Percentiles rank a stretch among this genome's conserved stretches.
Evolutionary conservation across 2,888 invertebrate species (phyloP).

Genomic region (Buathra laborator): DNA sequence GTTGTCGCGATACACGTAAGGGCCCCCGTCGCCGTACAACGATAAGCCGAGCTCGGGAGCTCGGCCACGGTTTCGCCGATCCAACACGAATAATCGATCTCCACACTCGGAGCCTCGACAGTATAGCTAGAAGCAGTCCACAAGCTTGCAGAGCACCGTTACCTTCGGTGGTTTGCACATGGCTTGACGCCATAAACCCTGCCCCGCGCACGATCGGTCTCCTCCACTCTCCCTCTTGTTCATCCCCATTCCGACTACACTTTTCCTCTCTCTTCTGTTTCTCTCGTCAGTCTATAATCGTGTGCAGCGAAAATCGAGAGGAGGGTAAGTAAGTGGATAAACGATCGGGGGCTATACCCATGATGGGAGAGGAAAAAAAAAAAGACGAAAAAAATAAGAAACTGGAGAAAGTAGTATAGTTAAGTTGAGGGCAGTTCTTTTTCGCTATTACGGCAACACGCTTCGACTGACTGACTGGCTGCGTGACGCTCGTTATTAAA

Average conservation of each 20-base stretch:
- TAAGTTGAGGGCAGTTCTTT: constrained; percentile 43
- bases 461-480: constrained; percentile 43
- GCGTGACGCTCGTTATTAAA: constrained; percentile 68
- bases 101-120: constrained; percentile 42
- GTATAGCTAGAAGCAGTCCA: constrained; percentile 55
- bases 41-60: constrained; percentile 58
- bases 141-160: constrained; percentile 59
- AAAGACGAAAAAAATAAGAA: constrained; percentile 32
- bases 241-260: constrained; percentile 40
- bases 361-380: constrained; percentile 25
- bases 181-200: constrained; percentile 54
- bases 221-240: constrained; percentile 32
- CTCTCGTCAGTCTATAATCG: constrained; percentile 61
- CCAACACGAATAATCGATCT: constrained; percentile 75
- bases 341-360: constrained; percentile 58
- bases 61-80: constrained; percentile 68
- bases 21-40: constrained; percentile 62
- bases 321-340: constrained; percentile 70
- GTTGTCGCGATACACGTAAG: constrained; percentile 68
- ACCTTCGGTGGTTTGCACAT: constrained; percentile 62
- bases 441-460: constrained; percentile 37
- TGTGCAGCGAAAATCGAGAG: constrained; percentile 62
- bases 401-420: constrained; percentile 29
- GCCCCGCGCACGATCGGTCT: constrained; percentile 43
- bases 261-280: constrained; percentile 54